Base-by-base conservation (phyloP, 64 coral and sea anemone species). In the Montipora capricornis region DNA sequence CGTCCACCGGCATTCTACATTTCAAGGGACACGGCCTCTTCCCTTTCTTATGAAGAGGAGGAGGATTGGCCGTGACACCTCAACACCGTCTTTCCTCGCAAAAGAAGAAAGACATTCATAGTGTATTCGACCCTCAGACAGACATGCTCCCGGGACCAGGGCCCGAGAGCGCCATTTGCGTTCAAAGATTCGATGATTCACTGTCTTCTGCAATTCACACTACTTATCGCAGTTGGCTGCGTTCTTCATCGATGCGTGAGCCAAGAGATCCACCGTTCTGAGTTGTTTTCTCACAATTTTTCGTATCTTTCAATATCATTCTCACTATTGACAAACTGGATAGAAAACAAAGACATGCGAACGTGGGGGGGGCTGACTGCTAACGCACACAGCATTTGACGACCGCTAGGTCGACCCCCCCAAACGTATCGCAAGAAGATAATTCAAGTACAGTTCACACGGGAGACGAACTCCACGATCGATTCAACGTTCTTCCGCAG, bases 401-500 rank as follows among this genome's bases (percentile, higher is more conserved):
- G 22, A 22, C 22, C 22, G 22, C 22, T 22, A 22, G 22, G 22
- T 22, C 22, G 22, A 22, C 22, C 22, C 22, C 22, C 22, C 22
- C 22, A 22, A 22, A 22, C 22, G 22, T 22, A 22, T 22, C 22
- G 22, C 22, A 22, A 22, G 22, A 55, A 82, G 79, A 82, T 1
- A 0, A 47, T 16, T 51, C 20, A 6, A 6, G 13, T 20, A 50
- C 77, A 4, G 19, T 79, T 79, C 47, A 44, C 74, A 77, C 29
- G 74, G 74, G 46, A 77, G 6, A 47, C 11, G 74, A 13, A 53
- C 8, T 13, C 12, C 45, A 7, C 13, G 0, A 50, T 80, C 75
- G 77, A 81, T 91, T 22, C 22, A 22, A 22, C 59, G 82, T 91
- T 79, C 89, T 74, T 91, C 89, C 89, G 47, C 89, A 82, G 79